Evolutionary conservation across 2,888 invertebrate genomes (phyloP).

Genomic region (Melanostoma mellinum): DNA sequence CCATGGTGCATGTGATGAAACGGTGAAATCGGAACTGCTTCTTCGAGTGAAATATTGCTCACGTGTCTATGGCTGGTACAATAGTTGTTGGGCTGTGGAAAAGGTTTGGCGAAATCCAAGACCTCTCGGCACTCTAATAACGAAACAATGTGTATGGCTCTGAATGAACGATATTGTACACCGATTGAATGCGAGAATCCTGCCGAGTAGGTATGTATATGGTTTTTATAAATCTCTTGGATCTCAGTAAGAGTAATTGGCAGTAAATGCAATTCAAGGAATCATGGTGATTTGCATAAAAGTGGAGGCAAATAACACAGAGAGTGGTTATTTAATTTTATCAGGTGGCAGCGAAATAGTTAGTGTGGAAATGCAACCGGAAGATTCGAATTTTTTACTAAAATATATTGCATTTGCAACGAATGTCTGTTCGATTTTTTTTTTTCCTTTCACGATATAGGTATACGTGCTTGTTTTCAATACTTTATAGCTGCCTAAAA

Average conservation of each 20-base stretch:
- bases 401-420: conserved; percentile 59
- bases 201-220: conserved; percentile 4
- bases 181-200: conserved; percentile 25
- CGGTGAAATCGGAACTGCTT: conserved; percentile 60
- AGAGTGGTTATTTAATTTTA: conserved; percentile 56
- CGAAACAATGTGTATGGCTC: not conserved
- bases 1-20: conserved; percentile 68
- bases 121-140: too few species aligned
- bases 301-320: conserved; percentile 17
- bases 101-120: too few species aligned
- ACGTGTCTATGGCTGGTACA: not conserved
- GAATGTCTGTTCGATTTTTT: too few species aligned
- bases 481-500: too few species aligned
- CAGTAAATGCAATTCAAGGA: conserved; percentile 60
- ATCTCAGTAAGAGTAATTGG: conserved; percentile 56
- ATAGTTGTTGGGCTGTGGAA: not conserved
- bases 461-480: too few species aligned
- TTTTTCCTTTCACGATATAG: too few species aligned
- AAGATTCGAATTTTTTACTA: conserved; percentile 38
- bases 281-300: conserved; percentile 56
- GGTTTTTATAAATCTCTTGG: conserved; percentile 39
- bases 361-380: conserved; percentile 35
- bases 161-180: not conserved
- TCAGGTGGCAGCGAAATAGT: conserved; percentile 30
- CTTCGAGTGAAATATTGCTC: conserved; percentile 55